Base-by-base conservation (phyloP, 2,113 vertebrate genomes). In the Cichladusa arquata region DNA sequence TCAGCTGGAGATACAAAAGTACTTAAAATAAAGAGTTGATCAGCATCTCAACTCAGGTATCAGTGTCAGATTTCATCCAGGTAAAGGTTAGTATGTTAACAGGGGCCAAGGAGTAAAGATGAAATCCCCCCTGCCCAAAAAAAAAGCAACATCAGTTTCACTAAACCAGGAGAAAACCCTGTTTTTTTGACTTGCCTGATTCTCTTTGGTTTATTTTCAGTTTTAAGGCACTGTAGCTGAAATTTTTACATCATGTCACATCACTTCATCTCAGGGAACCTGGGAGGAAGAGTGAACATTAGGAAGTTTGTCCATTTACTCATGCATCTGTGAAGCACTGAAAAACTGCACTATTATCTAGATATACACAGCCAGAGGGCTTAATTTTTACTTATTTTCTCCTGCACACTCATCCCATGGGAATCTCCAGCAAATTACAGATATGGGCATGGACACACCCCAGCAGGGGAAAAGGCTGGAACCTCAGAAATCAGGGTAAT, bases 271-370 rank as follows among this genome's bases (percentile, higher is more conserved):
- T 48, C 26, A 57, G 22, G 13, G 9, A 86, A 76, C 14, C 60
- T 50, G 18, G 45, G 47, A 71, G 34, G 24, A 81, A 36, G 14
- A 77, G 5, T 4, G 48, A 83, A 45, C 22, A 20, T 65, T 5
- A 33, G 17, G 25, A 80, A 83, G n/a, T 6, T 11, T 19, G 18
- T 33, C 20, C 18, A 58, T 25, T 53, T 45, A n/a, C 19, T 53
- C 22, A 3, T 6, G 3, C 36, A 31, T 8, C 33, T 67, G 16
- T 8, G 42, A 67, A 64, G 14, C 4, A 1, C 1, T 58, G 54
- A 26, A 79, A 42, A 25, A 15, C 16, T 31, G 14, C 74, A 38
- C 26, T 1, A 8, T 25, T 40, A 12, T 6, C 19, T 14, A 45
- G 36, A 79, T 40, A 10, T 19, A 23, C n/a, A 77, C 44, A 56